These are phyloP conservation scores for Scortum barcoo DNA, from an alignment of 2,113 vertebrate species.

Conservation along the genomic window DNA sequence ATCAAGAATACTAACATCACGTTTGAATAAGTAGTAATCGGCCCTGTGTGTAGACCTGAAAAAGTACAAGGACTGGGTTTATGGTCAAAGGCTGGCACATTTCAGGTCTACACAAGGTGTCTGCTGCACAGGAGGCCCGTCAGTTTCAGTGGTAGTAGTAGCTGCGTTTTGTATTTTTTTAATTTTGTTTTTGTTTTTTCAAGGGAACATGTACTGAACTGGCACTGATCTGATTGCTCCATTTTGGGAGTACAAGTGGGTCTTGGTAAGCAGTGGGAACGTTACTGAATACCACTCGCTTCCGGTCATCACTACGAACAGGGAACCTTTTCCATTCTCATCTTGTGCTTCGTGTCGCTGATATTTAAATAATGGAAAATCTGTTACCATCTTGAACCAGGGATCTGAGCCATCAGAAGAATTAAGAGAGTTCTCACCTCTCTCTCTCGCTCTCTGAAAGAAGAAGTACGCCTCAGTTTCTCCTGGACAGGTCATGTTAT, in stretches of 20 bases:
- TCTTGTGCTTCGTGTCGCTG: slow-evolving; percentile 59
- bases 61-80: slow-evolving; percentile 18
- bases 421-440: slow-evolving; percentile 17
- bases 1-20: slow-evolving; percentile 61
- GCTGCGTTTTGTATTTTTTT: slow-evolving; percentile 44
- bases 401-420: slow-evolving; percentile 58
- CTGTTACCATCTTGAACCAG: slow-evolving; percentile 65
- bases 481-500: slow-evolving; percentile 58
- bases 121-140: slow-evolving; percentile 42
- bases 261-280: slow-evolving; percentile 28
- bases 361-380: slow-evolving; percentile 63
- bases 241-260: slow-evolving; percentile 67
- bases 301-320: slow-evolving; percentile 48
- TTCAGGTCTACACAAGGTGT: slow-evolving; percentile 35
- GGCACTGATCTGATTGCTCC: slow-evolving; percentile 72
- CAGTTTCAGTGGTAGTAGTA: slow-evolving; percentile 59
- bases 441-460: slow-evolving; percentile 49
- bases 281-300: slow-evolving; percentile 41
- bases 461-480: slow-evolving; percentile 47
- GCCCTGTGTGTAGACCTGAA: slow-evolving; percentile 49
- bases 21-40: slow-evolving; percentile 44
- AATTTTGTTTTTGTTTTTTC: too few relatives aligned
- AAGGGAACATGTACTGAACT: slow-evolving; percentile 70
- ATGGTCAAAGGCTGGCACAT: not conserved
- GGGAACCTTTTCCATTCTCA: slow-evolving; percentile 58